Conservation (phyloP, 2,888 invertebrate genomes). For the Megamerina dolium region DNA sequence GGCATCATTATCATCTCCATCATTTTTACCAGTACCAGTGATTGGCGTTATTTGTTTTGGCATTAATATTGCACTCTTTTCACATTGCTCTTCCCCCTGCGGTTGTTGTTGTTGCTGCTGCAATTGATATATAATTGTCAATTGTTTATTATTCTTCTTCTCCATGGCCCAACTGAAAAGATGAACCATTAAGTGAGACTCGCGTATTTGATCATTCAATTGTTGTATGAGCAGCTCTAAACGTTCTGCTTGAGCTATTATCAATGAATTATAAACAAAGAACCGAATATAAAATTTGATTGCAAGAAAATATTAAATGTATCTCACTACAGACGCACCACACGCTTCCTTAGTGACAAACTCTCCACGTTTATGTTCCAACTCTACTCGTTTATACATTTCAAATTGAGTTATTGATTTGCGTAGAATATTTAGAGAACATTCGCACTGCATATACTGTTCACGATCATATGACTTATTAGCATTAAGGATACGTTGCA, state of each 20-base stretch:
- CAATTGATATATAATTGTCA: neutral
- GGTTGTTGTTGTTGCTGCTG: neutral
- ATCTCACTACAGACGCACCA: slow-evolving; percentile 23
- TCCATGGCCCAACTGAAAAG: slow-evolving; percentile 38
- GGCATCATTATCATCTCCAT: no score
- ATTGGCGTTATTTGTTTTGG: no score
- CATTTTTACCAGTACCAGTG: no score
- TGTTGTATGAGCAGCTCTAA: slow-evolving; percentile 24
- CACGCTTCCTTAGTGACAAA: slow-evolving; percentile 19
- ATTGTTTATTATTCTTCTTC: slow-evolving; percentile 6
- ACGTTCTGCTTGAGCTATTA: slow-evolving; percentile 24
- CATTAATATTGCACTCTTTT: no score
- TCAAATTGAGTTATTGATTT: slow-evolving; percentile 11
- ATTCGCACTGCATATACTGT: slow-evolving; percentile 30
- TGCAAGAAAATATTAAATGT: no score
- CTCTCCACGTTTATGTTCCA: slow-evolving; percentile 29
- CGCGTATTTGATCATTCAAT: slow-evolving; percentile 29
- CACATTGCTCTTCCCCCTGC: no score
- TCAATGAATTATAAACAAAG: no score
- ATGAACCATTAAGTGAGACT: slow-evolving; percentile 28
- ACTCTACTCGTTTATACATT: slow-evolving; percentile 20
- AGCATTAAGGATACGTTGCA: slow-evolving; percentile 25
- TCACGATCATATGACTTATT: slow-evolving; percentile 29
- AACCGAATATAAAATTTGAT: neutral
- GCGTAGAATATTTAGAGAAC: slow-evolving; percentile 17